Evolutionary conservation across 1,140 invertebrate genomes (phyloP), one percentile per base, ranked within the genome.

Genomic region (Trachymyrmex septentrionalis): DNA sequence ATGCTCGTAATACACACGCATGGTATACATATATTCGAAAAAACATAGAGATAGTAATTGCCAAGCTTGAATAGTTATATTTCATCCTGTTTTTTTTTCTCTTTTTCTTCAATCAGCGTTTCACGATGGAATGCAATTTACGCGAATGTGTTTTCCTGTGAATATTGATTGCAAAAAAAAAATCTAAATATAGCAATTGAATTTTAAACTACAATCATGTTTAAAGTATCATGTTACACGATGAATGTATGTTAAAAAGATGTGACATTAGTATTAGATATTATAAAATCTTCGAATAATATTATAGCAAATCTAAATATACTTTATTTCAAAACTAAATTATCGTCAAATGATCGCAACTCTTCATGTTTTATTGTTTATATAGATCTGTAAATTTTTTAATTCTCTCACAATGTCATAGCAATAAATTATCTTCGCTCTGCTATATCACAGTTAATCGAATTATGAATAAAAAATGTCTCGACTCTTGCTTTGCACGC

Each of bases 41-140:
- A 76, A 76, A 76, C 16, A 24, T 21, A 30, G n/a, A 76, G 38
- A 71, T 71, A 71, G 16, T 61, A 76, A 61, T 76, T 76, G n/a
- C 7, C 21, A 76, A 61, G 34, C 30, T 76, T 24, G 55, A 76
- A 61, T 16, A 12, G 53, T 30, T 61, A 44, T 24, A 27, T 76
- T 76, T 59, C 21, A 61, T 61, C 6, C 7, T 59, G 21, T 76
- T 76, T 76, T 76, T 76, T 44, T 44, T 44, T 57, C 72, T 34
- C 27, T 57, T 59, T 75, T 59, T 76, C 30, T 61, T 59, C 73
- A 76, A 76, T 76, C 73, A 76, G 3, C 16, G 55, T 16, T 76
- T 76, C 53, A 34, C 73, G 34, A 61, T 76, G 14, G 14, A 30
- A 75, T 75, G 19, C 53, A 75, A 59, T 76, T 76, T 76, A 38